Base-by-base conservation (phyloP, 2,888 invertebrate species). In the Candidula unifasciata region DNA sequence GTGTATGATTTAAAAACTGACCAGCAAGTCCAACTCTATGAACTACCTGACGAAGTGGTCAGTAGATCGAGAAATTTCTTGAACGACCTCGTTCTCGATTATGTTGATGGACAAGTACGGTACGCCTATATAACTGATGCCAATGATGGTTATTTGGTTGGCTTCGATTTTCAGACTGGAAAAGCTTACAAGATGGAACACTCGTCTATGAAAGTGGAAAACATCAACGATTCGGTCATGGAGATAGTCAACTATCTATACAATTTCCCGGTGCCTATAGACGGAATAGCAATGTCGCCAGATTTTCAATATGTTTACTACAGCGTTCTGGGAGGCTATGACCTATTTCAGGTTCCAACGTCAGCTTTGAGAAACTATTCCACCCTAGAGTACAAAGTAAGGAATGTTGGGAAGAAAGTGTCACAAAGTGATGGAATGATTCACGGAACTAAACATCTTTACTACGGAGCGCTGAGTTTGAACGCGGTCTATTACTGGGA, bases 231-330 rank as follows among this genome's bases (percentile, higher is more conserved):
- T 2, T 79, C 85, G 68, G 86, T 88, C 0, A 88, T 87, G 52
- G 83, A 86, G 6, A 81, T 88, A 33, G 74, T 74, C 10, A 86
- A 86, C 27, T 74, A 87, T 27, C 76, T 86, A 13, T 85, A 86
- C 18, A 86, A 82, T 5, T 57, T 80, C 33, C 79, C 82, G 33
- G 88, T 88, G 30, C 87, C 88, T 30, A 89, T 91, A 1, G 89
- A 91, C 71, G 91, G 91, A 5, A 91, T 91, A 18, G 91, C 91
- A 18, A 89, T 91, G 85, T 89, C 90, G 0, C 88, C 89, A 0
- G 89, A 90, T 76, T 90, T 90, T 76, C 76, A 87, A 0, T 90
- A 88, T 81, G 87, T 91, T 2, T 90, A 90, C 69, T 91, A 89
- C 85, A 89, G 89, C 33, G 88, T 90, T 3, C 87, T 91, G 1